phyloP scores from a whole-genome alignment of 2,888 invertebrate genomes.

The Mesorhabditis belari region DNA sequence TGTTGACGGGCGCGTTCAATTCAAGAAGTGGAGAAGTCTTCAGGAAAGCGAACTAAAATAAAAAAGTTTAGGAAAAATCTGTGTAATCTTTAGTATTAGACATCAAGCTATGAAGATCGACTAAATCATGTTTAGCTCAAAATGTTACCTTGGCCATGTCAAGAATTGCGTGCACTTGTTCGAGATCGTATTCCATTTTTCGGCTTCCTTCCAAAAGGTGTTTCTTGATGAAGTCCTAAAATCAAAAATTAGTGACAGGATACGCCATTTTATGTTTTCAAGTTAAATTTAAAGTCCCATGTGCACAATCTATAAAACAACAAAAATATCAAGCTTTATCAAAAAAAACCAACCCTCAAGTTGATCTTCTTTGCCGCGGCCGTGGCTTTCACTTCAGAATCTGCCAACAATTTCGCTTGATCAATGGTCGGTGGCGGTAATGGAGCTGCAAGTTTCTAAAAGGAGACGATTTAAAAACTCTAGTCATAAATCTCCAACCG shows the following conservation, averaged over 20 bases:
- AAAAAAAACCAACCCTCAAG: too few relatives aligned
- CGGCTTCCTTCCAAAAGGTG: background rate
- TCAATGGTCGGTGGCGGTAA: background rate
- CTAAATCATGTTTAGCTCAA: too few relatives aligned
- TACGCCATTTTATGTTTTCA: background rate
- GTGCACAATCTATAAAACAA: too few relatives aligned
- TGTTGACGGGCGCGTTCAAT: constrained; percentile 18
- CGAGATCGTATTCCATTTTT: background rate
- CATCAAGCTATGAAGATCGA: too few relatives aligned
- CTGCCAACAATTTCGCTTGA: background rate
- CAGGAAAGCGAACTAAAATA: background rate
- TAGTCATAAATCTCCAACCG: background rate
- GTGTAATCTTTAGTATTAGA: too few relatives aligned
- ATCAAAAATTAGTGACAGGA: background rate
- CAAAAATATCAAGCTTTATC: too few relatives aligned
- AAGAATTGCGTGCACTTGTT: background rate
- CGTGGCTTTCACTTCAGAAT: background rate
- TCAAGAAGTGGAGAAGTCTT: constrained; percentile 7
- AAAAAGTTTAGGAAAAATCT: background rate
- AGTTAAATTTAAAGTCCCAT: too few relatives aligned
- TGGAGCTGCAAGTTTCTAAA: background rate
- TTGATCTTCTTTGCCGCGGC: background rate
- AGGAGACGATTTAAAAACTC: background rate
- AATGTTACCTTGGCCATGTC: background rate
- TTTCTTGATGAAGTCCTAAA: background rate